phyloP scores from a whole-genome alignment of 2,113 vertebrate species.

The Mohoua ochrocephala region DNA sequence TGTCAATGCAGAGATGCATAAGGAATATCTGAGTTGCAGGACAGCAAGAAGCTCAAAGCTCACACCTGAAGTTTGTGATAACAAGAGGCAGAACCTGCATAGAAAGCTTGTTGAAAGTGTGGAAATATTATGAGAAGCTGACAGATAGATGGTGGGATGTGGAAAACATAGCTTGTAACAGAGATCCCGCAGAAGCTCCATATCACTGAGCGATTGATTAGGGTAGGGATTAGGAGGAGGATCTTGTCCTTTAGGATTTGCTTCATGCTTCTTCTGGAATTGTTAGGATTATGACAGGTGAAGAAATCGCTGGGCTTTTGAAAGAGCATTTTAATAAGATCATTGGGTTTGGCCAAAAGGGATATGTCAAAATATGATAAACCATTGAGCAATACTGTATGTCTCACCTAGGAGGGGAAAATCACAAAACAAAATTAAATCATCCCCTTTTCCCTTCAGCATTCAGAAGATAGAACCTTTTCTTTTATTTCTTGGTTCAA shows the following conservation, averaged over 20 bases:
- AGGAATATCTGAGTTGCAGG: not conserved
- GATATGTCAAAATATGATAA: not conserved
- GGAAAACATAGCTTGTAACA: not conserved
- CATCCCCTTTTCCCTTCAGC: not conserved
- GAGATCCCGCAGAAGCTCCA: not conserved
- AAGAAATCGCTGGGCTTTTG: not conserved
- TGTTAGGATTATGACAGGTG: not conserved
- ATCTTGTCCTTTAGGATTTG: not conserved
- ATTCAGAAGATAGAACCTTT: not conserved
- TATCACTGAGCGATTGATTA: not conserved
- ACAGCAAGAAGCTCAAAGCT: not conserved
- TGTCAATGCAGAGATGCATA: not conserved
- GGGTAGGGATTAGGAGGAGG: not conserved
- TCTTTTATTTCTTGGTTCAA: not conserved
- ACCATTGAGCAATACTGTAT: not conserved
- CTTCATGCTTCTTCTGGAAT: not conserved
- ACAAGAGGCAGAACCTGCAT: not conserved
- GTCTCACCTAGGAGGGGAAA: not conserved
- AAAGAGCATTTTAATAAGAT: not conserved
- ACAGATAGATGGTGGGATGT: not conserved
- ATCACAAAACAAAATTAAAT: not conserved
- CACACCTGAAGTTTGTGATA: not conserved
- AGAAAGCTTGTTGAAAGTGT: not conserved
- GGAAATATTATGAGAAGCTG: not conserved
- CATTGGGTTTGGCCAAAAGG: not conserved